Percentiles rank a stretch among this genome's conserved stretches.
phyloP scores from a whole-genome alignment of 1,140 invertebrate genomes.

The Drosophila kurseongensis region DNA sequence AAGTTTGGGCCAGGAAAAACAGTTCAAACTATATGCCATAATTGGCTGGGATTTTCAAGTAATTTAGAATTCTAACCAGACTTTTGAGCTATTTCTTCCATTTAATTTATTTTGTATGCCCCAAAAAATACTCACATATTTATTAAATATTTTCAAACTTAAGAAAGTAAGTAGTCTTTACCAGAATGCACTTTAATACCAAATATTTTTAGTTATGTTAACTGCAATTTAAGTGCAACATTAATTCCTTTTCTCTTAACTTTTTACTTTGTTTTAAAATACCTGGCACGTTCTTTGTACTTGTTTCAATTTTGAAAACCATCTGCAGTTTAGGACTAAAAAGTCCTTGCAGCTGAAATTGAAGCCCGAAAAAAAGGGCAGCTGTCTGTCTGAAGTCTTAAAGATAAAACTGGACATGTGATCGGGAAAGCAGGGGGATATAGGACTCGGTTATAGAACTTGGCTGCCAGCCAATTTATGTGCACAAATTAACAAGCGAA shows the following conservation, averaged over 20 bases:
- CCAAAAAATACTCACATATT: no score
- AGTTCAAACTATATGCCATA: neutral
- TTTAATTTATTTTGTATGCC: no score
- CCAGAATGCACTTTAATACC: no score
- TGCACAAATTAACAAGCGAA: slow-evolving; percentile 66
- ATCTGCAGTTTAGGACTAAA: slow-evolving; percentile 14
- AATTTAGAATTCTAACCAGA: neutral
- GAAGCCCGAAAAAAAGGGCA: slow-evolving; percentile 24
- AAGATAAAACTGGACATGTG: slow-evolving; percentile 6
- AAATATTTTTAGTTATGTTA: no score
- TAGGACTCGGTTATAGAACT: slow-evolving; percentile 37
- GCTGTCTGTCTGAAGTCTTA: slow-evolving; percentile 12
- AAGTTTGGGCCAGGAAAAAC: neutral
- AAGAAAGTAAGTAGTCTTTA: no score
- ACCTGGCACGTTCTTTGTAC: slow-evolving; percentile 5
- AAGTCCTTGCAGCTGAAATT: slow-evolving; percentile 30
- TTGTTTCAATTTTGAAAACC: slow-evolving; percentile 15
- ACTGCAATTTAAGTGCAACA: neutral
- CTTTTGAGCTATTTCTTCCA: no score
- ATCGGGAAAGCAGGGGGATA: neutral
- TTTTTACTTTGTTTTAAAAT: neutral
- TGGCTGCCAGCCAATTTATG: slow-evolving; percentile 61
- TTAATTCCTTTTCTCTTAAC: neutral
- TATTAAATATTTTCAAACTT: no score
- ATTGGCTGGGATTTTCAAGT: neutral